Evolutionary conservation across 2,113 vertebrate species (phyloP).

Genomic region (Pelecanoides urinatrix): DNA sequence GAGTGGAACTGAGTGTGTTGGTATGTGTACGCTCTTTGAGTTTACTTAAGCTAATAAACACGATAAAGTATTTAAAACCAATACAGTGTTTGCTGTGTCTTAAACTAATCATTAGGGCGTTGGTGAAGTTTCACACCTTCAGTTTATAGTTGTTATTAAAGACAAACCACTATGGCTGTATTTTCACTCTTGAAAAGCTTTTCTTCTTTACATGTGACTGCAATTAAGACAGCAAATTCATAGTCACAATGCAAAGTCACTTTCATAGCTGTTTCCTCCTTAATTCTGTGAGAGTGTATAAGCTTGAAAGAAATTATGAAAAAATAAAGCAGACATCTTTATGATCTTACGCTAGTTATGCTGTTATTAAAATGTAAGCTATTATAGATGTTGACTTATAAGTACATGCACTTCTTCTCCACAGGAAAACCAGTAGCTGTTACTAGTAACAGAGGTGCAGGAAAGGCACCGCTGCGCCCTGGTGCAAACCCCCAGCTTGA

Average conservation of each 20-base stretch:
- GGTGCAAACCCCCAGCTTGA: conserved; percentile 89
- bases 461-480: conserved; percentile 77
- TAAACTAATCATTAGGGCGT: background rate
- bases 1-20: background rate
- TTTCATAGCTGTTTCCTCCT: background rate
- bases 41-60: background rate
- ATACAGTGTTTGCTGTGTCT: background rate
- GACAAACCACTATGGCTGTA: background rate
- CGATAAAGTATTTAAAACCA: background rate
- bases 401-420: conserved; percentile 27
- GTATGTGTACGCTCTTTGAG: background rate
- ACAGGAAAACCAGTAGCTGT: conserved; percentile 94
- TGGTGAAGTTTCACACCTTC: background rate
- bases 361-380: background rate
- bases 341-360: background rate
- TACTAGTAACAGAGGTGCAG: conserved; percentile 92
- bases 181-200: background rate
- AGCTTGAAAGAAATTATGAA: background rate
- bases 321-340: background rate
- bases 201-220: background rate
- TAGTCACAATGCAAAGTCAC: background rate
- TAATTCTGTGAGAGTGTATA: background rate
- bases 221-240: background rate
- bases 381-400: background rate
- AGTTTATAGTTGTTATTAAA: background rate